Base-by-base conservation (phyloP, 2,888 invertebrate species). In the Eledone cirrhosa region DNA sequence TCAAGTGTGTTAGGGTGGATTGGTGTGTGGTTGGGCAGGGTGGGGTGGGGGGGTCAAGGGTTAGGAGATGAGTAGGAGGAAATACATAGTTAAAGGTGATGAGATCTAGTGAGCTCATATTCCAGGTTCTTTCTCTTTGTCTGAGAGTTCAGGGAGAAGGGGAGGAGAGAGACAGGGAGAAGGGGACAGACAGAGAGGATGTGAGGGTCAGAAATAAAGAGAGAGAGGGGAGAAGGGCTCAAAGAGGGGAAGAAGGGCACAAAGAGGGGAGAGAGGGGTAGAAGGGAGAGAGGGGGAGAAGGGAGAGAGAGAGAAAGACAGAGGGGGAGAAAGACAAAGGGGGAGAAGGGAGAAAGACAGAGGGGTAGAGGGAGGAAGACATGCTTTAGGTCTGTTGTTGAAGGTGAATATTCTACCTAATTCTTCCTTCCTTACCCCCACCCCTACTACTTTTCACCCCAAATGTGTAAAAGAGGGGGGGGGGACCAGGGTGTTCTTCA, bases 401-500 rank as follows among this genome's bases (percentile, higher is more conserved):
- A n/a, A n/a, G n/a, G n/a, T n/a, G n/a, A n/a, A n/a, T n/a, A n/a
- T n/a, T n/a, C n/a, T 82, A 65, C 78, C 48, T 24, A 22, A 48
- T 24, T 13, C 29, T 75, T 31, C 29, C 27, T 16, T 33, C 41
- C 19, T n/a, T 33, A 8, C 22, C n/a, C 22, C 48, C 19, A 77
- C 16, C 47, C 75, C 47, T 13, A 41, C n/a, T 75, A 22, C 47
- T 75, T 47, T n/a, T 75, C 75, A 22, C 33, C 77, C 77, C 77
- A 77, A 79, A 22, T 80, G 79, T 65, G 41, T 78, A 77, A 48
- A 72, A 74, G 72, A 77, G 78, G 77, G 80, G 79, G 76, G 78
- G 53, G 77, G 82, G 59, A 78, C 80, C 47, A 78, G 82, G 90
- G 91, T 91, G 88, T 91, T 92, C 79, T 82, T 69, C 41, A 63